These are phyloP conservation scores for Bombus polaris DNA, from an alignment of 1,140 invertebrate genomes.

Conservation along the genomic window DNA sequence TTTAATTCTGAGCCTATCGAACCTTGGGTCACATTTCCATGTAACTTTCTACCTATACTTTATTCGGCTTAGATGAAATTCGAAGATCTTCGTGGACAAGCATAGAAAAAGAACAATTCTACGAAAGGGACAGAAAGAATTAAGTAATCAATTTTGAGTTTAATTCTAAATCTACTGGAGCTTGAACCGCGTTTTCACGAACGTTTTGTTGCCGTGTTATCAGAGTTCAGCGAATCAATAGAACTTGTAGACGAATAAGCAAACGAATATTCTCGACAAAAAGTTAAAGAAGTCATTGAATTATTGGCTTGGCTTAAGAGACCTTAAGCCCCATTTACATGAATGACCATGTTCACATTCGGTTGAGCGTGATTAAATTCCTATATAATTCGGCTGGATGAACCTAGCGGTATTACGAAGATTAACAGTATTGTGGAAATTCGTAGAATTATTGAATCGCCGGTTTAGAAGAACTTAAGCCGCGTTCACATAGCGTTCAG, in stretches of 20 bases:
- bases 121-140: too few relatives aligned
- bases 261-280: neutral
- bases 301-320: neutral
- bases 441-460: neutral
- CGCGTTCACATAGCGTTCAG: neutral
- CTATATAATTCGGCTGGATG: neutral
- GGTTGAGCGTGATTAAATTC: neutral
- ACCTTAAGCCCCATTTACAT: neutral
- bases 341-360: neutral
- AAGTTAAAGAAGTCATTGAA: neutral
- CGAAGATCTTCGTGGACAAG: too few relatives aligned
- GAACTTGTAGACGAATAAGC: too few relatives aligned
- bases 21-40: neutral
- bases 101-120: too few relatives aligned
- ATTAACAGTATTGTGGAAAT: neutral
- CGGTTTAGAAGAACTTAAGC: neutral
- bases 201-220: too few relatives aligned
- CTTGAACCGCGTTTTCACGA: too few relatives aligned
- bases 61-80: too few relatives aligned
- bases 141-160: too few relatives aligned
- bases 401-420: neutral
- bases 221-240: too few relatives aligned
- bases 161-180: too few relatives aligned
- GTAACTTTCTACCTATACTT: neutral
- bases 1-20: neutral